These are phyloP conservation scores for Eremophila alpestris DNA, from an alignment of 2,797 vertebrate species.

Conservation along the genomic window DNA sequence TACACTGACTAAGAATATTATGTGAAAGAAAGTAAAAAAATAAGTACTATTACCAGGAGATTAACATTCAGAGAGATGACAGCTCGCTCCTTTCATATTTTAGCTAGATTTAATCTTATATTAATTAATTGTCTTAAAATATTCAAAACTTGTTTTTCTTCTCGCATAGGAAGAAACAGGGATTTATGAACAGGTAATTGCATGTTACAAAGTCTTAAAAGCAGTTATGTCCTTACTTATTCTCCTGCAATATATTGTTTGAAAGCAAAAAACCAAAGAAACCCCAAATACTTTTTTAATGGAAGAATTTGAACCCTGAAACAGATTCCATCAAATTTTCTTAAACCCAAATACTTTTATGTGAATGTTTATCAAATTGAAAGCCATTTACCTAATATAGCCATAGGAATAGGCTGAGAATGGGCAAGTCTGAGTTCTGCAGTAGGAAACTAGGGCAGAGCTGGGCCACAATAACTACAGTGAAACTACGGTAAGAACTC, in stretches of 20 bases:
- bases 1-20: not conserved
- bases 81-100: not conserved
- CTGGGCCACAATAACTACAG: not conserved
- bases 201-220: not conserved
- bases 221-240: not conserved
- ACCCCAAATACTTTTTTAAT: not conserved
- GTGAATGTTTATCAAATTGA: not conserved
- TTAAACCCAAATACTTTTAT: not conserved
- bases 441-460: not conserved
- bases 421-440: accelerated
- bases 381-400: not conserved
- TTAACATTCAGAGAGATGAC: not conserved
- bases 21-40: not conserved
- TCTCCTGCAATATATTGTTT: not conserved
- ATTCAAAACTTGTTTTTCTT: not conserved
- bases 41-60: not conserved
- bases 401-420: not conserved
- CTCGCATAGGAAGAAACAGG: not conserved
- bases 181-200: not conserved
- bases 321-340: not conserved
- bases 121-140: not conserved
- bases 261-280: not conserved
- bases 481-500: not conserved
- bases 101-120: not conserved
- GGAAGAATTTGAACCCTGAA: not conserved